Evolutionary conservation across 2,888 invertebrate species (phyloP), one percentile per base, ranked within the genome.

Genomic region (Luperina testacea): DNA sequence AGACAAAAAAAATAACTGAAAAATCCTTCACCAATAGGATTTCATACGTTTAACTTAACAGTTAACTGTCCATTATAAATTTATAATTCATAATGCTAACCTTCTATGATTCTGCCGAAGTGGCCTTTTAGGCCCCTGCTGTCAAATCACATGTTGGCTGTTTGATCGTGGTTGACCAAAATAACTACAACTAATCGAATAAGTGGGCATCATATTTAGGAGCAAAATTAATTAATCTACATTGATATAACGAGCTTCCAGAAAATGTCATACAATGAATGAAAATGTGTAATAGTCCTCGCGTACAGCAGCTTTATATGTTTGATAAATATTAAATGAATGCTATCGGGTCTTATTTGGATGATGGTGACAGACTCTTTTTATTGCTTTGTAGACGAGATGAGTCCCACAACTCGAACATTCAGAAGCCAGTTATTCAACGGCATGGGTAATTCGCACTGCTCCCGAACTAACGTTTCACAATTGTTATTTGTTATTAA

Each of bases 401-500:
- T 82, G 82, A 84, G 75, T 87, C 82, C 70, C 85, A 87, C 77
- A 84, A 84, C 77, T 85, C 80, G 80, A 78, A 87, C 88, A 92
- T 91, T 91, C 89, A 91, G 90, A 85, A 89, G 89, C 79, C 89
- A 92, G 93, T 93, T 94, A 95, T 94, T 94, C 94, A 95, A 93
- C 93, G 92, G 93, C 92, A 93, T 93, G 94, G 95, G 94, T 94
- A 96, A 95, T 96, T 96, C 96, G 94, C 95, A 94, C 94, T 93
- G 95, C 94, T 94, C 93, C 95, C 95, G 95, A 96, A 95, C 95
- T 95, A 95, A 95, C 95, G 96, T 96, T 96, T 95, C 96, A 96
- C 96, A 95, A 96, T 96, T 96, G 96, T 96, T 96, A 96, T 97
- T 97, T 96, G 96, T 97, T 97, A 96, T 97, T 96, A 96, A 96